Base-by-base conservation (phyloP, 2,113 vertebrate species). In the Gambusia affinis region DNA sequence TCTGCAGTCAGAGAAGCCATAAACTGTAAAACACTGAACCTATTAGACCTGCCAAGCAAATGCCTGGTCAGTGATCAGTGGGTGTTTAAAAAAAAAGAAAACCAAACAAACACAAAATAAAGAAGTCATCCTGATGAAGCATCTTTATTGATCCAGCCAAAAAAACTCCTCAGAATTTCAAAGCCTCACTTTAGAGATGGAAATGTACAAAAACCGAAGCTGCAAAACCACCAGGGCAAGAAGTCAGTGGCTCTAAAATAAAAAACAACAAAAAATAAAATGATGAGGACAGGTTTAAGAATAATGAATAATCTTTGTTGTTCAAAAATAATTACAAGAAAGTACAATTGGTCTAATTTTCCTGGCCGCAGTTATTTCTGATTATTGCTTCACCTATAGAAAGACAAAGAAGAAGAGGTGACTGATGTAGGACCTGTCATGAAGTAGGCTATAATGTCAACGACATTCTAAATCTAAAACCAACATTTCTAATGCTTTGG, bases 41-140 rank as follows among this genome's bases (percentile, higher is more conserved):
- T 62, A 60, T 64, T 70, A 37, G 67, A 27, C 44, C 63, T 22
- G 67, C 47, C 30, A 35, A 71, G 60, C 44, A 77, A 60, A 71
- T 33, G 51, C 37, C 24, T 42, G 12, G 27, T 67, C 27, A 67
- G 42, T 44, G n/a, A 67, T 67, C 27, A 19, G 15, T 28, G 35
- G 24, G 64, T 57, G 37, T 65, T 70, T 71, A 57, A 70, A 64
- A 47, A 37, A 37, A 42, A 12, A 14, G 19, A 29, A 67, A n/a
- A 15, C 29, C 17, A 27, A 42, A 4, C 12, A 42, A 42, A 27
- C 27, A 27, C 27, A 27, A 27, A 27, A 27, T 27, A 27, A 27
- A 27, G 27, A 27, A 42, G 14, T 14, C 15, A 15, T 44, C 14
- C 42, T 44, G 14, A 44, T 30, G 14, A 47, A 30, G 28, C 6